Base-by-base conservation (phyloP, 2,888 invertebrate species). In the Phaedon cochleariae region DNA sequence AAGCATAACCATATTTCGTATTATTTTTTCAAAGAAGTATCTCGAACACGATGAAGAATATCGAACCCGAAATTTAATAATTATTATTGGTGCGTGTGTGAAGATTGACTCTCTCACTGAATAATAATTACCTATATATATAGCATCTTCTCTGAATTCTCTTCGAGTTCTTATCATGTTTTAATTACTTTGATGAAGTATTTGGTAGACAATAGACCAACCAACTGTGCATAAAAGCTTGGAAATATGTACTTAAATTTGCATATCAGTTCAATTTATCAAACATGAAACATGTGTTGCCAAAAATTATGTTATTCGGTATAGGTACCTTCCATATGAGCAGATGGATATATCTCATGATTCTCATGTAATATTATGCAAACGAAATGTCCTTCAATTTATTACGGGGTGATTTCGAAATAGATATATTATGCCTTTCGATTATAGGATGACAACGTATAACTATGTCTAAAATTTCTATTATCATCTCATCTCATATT, bases 231-330 rank as follows among this genome's bases (percentile, higher is more conserved):
- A 10, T 2, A 3, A 41, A 26, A 5, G 26, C 26, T 26, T 7
- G 26, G 7, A 26, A 26, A 26, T n/a, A n/a, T 3, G 26, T 15
- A 41, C 15, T 41, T 15, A 3, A 2, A 41, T 41, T 41, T 41
- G 41, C 41, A 41, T 41, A 41, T 41, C 41, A 41, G n/a, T 41
- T 15, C 41, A 41, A 41, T 41, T 41, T 26, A 41, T 41, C 41
- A 41, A 12, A 41, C 4, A 41, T 10, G 31, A 34, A 2, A 41
- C 15, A 41, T 41, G n/a, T 41, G 15, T 41, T 41, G 3, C 41
- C 41, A 41, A 41, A 41, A 41, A 41, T 41, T 41, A 15, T 41
- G 41, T 41, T 34, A 12, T 41, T 12, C 29, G 29, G 2, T 34
- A 2, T 26, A 26, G 26, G 26, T 26, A 26, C 26, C 34, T 34